A percentile compares a stretch with the other conserved stretches of the same genome.
Evolutionary conservation across 2,113 vertebrate species (phyloP).

Genomic region (Anthoscopus minutus): DNA sequence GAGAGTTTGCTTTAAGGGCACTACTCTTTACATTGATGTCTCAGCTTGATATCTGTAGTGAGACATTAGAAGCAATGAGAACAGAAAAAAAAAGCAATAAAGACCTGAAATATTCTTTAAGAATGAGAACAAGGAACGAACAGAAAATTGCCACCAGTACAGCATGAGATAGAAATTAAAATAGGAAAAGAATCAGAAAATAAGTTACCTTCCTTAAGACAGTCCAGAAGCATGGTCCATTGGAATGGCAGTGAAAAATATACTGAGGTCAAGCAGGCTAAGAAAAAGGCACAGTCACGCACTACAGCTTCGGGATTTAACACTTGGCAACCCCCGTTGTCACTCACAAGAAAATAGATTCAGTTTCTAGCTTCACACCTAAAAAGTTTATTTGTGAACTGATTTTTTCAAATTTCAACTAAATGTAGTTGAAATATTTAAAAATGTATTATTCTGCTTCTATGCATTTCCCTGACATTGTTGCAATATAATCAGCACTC

Average conservation of each 20-base stretch:
- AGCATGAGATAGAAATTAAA: neutral
- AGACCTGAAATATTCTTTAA: neutral
- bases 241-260: neutral
- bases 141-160: neutral
- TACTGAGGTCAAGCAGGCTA: neutral
- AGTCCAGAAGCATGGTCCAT: neutral
- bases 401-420: neutral
- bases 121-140: neutral
- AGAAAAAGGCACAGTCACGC: neutral
- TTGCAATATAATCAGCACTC: neutral
- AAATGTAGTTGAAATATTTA: neutral
- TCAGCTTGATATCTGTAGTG: neutral
- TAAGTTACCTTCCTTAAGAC: neutral
- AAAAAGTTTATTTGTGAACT: neutral
- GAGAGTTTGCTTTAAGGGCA: neutral
- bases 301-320: neutral
- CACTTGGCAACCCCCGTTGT: neutral
- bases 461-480: neutral
- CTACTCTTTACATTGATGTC: neutral
- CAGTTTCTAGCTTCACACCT: neutral
- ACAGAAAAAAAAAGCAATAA: neutral
- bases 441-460: neutral
- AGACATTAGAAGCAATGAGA: neutral
- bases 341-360: neutral
- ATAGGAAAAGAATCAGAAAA: neutral